These are phyloP conservation scores for Aspiorhynchus laticeps DNA, from an alignment of 2,113 vertebrate genomes.

Conservation along the genomic window DNA sequence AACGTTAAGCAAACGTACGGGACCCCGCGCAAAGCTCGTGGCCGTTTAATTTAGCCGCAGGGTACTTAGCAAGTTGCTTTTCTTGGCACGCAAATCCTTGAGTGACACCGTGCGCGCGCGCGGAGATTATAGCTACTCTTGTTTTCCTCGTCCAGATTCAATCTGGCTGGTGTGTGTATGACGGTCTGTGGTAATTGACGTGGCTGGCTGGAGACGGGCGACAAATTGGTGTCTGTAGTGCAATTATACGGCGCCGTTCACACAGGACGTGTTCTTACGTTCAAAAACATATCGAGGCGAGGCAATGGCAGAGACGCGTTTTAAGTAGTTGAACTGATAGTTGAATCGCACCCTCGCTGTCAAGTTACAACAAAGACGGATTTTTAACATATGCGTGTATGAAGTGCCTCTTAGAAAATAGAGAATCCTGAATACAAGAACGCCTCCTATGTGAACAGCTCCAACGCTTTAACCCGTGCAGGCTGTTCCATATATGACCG, in stretches of 20 bases:
- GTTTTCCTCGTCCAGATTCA: conserved; percentile 42
- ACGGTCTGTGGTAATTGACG: conserved; percentile 54
- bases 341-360: neutral
- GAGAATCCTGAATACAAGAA: neutral
- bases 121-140: conserved; percentile 71
- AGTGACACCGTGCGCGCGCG: conserved; percentile 73
- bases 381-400: neutral
- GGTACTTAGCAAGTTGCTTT: conserved; percentile 69
- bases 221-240: conserved; percentile 37
- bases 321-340: neutral
- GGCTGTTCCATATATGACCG: neutral
- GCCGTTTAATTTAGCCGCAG: conserved; percentile 63
- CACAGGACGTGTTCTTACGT: neutral
- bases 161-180: neutral
- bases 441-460: neutral
- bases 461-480: neutral
- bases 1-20: neutral
- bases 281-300: neutral
- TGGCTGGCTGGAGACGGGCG: conserved; percentile 39
- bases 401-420: neutral
- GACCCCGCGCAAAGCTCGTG: conserved; percentile 36
- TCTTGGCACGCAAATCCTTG: conserved; percentile 69
- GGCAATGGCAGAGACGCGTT: neutral
- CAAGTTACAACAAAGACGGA: neutral
- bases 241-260: conserved; percentile 10